phyloP scores from a whole-genome alignment of 2,113 vertebrate species.

The Semicossyphus pulcher region DNA sequence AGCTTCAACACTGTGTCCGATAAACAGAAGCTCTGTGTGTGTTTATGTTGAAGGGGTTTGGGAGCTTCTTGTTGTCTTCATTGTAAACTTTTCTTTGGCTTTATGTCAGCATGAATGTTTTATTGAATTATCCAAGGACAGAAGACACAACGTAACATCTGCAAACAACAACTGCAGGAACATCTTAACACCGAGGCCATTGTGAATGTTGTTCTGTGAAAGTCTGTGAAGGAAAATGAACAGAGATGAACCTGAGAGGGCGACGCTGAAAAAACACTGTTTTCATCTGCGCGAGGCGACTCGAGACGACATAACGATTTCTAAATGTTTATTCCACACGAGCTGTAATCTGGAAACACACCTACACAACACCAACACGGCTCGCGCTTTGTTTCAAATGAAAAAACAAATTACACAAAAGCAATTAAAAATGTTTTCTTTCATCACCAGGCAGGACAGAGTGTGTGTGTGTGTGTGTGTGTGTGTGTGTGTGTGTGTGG shows the following conservation, averaged over 20 bases:
- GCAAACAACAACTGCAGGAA: not conserved
- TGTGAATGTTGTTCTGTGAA: not conserved
- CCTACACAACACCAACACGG: not conserved
- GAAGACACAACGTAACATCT: not conserved
- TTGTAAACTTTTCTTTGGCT: not conserved
- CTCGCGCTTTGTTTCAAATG: slow-evolving; percentile 12
- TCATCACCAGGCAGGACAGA: slow-evolving; percentile 17
- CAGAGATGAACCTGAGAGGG: not conserved
- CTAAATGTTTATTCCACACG: not conserved
- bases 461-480: not conserved
- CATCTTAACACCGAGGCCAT: not conserved
- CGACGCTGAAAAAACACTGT: not conserved
- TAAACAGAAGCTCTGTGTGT: no score
- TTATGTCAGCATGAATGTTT: slow-evolving; percentile 6
- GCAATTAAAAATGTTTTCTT: slow-evolving; percentile 41
- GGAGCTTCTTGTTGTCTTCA: not conserved
- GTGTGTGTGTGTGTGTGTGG: not conserved
- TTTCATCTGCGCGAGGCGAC: not conserved
- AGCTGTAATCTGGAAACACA: not conserved
- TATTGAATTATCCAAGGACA: slow-evolving; percentile 19
- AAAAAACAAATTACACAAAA: slow-evolving; percentile 27
- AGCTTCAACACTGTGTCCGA: no score
- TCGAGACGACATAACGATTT: not conserved
- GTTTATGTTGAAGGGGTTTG: no score
- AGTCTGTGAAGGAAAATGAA: not conserved